Evolutionary conservation across 2,888 invertebrate genomes (phyloP), one percentile per base, ranked within the genome.

Genomic region (Rhaphigaster nebulosa): DNA sequence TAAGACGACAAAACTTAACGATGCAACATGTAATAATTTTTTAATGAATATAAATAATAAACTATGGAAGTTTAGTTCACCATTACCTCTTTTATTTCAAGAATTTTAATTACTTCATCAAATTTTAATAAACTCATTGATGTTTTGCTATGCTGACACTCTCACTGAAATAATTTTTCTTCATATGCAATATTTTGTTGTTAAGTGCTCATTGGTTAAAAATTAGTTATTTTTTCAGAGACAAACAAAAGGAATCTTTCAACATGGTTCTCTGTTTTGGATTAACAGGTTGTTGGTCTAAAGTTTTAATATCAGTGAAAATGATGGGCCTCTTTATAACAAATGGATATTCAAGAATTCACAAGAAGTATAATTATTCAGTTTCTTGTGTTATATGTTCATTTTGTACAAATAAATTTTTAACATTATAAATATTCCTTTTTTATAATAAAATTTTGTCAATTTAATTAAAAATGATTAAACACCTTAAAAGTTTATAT

Each of bases 281-380:
- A 70, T 70, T 70, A 34, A 18, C 60, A 70, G 70, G 5, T 70
- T 70, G 70, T 70, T 34, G 34, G 18, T 70, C 70, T 70, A 34
- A 29, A 34, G 70, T 70, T 70, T 34, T 70, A 70, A 70, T 70
- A 18, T 34, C 34, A 34, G 8, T 34, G 70, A 34, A 70, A 70
- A 29, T 29, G 34, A 34, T 29, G 70, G 13, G 4, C 29, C 18
- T 34, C 34, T 34, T 70, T 34, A 34, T 34, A 34, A 70, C 70
- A 34, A 34, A 70, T 70, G 70, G 70, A 70, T 70, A 18, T 70
- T 70, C 70, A 70, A 70, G 70, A 70, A 34, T 70, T 70, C 70
- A 70, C 70, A 70, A 70, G 70, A 70, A 29, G 70, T 70, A 18
- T 70, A 70, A 70, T 70, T 70, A 70, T 70, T 70, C 70, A 70